Percentiles rank a stretch among this genome's conserved stretches.
phyloP scores from a whole-genome alignment of 2,888 invertebrate genomes.

The Eupithecia pulchellata region DNA sequence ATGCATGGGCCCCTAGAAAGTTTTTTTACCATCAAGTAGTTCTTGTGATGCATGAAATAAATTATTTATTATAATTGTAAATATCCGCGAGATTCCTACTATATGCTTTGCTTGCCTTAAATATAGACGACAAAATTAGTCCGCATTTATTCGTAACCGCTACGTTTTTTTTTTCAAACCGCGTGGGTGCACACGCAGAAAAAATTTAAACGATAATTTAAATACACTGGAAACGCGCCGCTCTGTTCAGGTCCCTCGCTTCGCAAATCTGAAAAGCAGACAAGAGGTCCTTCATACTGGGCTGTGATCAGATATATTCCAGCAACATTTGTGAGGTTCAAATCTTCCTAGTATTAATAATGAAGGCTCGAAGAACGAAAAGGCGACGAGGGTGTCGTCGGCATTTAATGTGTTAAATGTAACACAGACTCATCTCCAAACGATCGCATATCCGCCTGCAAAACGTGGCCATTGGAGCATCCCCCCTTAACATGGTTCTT shows the following conservation, averaged over 20 bases:
- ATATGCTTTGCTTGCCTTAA: not conserved
- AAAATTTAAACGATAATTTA: not conserved
- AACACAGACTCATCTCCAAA: not conserved
- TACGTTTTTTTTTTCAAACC: not conserved
- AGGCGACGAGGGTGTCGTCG: not conserved
- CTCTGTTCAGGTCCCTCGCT: constrained; percentile 19
- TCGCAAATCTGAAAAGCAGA: constrained; percentile 28
- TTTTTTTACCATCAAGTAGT: no score
- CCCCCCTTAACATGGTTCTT: no score
- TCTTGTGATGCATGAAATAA: no score
- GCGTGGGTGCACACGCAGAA: not conserved
- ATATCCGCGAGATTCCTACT: not conserved
- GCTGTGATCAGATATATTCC: constrained; percentile 35
- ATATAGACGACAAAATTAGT: not conserved
- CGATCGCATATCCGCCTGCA: not conserved
- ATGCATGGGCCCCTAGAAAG: no score
- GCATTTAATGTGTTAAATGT: not conserved
- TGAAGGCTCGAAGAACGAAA: not conserved
- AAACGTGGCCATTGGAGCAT: not conserved
- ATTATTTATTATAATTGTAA: not conserved
- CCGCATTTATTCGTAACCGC: not conserved
- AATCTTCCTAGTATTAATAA: not conserved
- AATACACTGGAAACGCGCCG: constrained; percentile 11
- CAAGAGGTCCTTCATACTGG: constrained; percentile 30
- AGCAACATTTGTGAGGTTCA: constrained; percentile 17